Evolutionary conservation across 2,113 vertebrate genomes (phyloP), one percentile per base, ranked within the genome.

Genomic region (Stomatorhinus ivindoensis): DNA sequence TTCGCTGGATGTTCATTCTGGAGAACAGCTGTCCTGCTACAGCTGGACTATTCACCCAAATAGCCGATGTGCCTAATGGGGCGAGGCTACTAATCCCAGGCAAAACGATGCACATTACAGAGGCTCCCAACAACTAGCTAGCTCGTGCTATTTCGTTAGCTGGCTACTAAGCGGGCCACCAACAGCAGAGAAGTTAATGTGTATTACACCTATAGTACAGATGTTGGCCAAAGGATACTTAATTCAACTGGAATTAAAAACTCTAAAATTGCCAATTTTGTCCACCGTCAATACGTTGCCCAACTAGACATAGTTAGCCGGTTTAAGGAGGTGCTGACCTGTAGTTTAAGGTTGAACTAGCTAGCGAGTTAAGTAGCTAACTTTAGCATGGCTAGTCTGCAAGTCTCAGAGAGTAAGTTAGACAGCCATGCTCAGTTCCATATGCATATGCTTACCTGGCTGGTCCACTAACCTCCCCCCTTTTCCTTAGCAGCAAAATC

Each of bases 391-490:
- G 58, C 87, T 88, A 73, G 42, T 73, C 87, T 48, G 87, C 51
- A n/a, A 73, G 58, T 48, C 42, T 42, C 10, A 13, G 42, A 42
- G 58, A 89, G 24, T 61, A 51, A 89, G 80, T 61, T 46, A 58
- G 80, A 19, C 87, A 86, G 53, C 58, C 90, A 89, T 11, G 87
- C 80, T 92, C 92, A 90, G 93, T 90, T 92, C 50, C 90, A 88
- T 91, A 94, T 93, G 92, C 93, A 92, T 89, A 92, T 39, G 85
- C 89, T 94, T 93, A 95, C 95, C 94, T 95, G 90, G 90, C 91
- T 91, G 90, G 90, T 91, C 89, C 89, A 85, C 85, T 93, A 89
- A 91, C 76, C 91, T 92, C 90, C 15, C 53, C 17, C 53, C 19
- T 7, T 44, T 82, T 35, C 69, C 21, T 7, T 86, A 58, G 21